Percentiles rank a stretch among this genome's conserved stretches.
Evolutionary conservation across 1,140 invertebrate genomes (phyloP).

Genomic region (Himalopsyche phryganea): DNA sequence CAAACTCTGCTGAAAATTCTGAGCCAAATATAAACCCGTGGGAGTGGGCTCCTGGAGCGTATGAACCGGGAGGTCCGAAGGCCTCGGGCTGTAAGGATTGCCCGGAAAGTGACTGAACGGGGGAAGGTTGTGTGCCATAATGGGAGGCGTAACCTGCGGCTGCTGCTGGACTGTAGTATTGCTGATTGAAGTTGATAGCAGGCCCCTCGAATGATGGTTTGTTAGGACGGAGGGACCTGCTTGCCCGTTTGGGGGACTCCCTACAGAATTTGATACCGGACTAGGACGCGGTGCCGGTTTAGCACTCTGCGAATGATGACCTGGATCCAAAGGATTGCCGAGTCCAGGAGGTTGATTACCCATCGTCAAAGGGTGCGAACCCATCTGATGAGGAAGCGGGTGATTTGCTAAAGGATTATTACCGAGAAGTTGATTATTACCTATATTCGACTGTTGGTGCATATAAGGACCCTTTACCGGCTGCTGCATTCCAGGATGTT

Average conservation of each 20-base stretch:
- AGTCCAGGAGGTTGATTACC: slow-evolving; percentile 52
- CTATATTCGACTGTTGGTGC: slow-evolving; percentile 53
- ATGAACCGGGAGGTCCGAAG: slow-evolving; percentile 53
- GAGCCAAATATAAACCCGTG: slow-evolving; percentile 55
- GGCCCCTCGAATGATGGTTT: slow-evolving; percentile 78
- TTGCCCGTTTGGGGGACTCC: slow-evolving; percentile 87
- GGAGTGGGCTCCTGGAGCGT: slow-evolving; percentile 60
- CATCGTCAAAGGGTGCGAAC: slow-evolving; percentile 54
- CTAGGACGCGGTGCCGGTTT: slow-evolving; percentile 27
- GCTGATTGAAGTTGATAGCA: slow-evolving; percentile 66
- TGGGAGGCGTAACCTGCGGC: slow-evolving; percentile 54
- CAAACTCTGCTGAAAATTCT: slow-evolving; percentile 57
- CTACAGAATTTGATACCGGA: slow-evolving; percentile 48
- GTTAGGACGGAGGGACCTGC: slow-evolving; percentile 69
- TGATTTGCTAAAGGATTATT: slow-evolving; percentile 54
- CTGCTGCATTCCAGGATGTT: slow-evolving; percentile 45
- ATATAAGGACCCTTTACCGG: slow-evolving; percentile 50
- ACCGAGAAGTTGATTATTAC: slow-evolving; percentile 48
- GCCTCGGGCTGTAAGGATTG: slow-evolving; percentile 52
- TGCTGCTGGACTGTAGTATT: slow-evolving; percentile 53
- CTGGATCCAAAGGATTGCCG: slow-evolving; percentile 45
- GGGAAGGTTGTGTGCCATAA: slow-evolving; percentile 57
- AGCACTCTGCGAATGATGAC: slow-evolving; percentile 39
- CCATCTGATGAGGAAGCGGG: slow-evolving; percentile 52
- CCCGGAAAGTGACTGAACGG: slow-evolving; percentile 54